Evolutionary conservation across 1,140 invertebrate species (phyloP), one percentile per base, ranked within the genome.

Genomic region (Scylla paramamosain): DNA sequence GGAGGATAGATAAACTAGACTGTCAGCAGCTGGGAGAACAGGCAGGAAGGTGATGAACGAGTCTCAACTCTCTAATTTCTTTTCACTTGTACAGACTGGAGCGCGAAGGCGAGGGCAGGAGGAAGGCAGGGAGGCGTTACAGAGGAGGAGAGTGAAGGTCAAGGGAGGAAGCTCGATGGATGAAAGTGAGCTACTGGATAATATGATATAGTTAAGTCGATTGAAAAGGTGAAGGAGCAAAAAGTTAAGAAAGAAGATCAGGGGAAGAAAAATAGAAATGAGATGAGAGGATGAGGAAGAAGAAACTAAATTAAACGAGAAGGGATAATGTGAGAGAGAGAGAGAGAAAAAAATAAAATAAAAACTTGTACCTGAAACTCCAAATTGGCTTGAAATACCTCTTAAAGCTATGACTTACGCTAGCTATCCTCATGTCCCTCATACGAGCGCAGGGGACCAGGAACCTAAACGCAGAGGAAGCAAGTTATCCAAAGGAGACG

Each of bases 41-140:
- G 67, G 67, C 67, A n/a, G 67, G 67, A n/a, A n/a, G 67, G 67
- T 77, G n/a, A 77, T 77, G 67, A 20, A 77, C 67, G 67, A 77
- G 67, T 77, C n/a, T 77, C 20, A 0, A 77, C 20, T n/a, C 20
- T n/a, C 6, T 77, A 77, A 77, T 77, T 77, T 77, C 67, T 77
- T 77, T 77, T 77, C 67, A 77, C 67, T 77, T n/a, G 12, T 59
- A 77, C 20, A 77, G 67, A 77, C 20, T 77, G 20, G 25, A 7
- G 67, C 4, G n/a, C n/a, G 39, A 25, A 77, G 67, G 67, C 8
- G 52, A 3, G 67, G 6, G 67, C 4, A 77, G 67, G 67, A n/a
- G 67, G 25, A 77, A 20, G 67, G n/a, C 3, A 59, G 52, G 10
- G 52, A 59, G 52, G 16, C 52, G 12, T 14, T 0, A 59, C 52